Conservation (phyloP, 2,113 vertebrate genomes). For the Pedetes capensis region DNA sequence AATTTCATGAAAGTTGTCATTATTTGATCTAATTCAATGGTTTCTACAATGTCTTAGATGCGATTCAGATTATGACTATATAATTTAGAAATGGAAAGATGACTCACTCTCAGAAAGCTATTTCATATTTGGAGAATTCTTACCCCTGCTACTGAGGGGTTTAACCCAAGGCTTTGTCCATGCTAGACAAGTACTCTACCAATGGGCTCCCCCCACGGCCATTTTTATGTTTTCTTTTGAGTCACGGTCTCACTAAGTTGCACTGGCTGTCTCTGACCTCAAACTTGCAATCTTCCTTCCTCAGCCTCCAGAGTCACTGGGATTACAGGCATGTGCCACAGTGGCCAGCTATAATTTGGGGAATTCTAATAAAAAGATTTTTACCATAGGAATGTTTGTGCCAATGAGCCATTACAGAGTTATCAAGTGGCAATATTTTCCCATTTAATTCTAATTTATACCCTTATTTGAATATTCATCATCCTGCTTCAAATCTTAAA, state of each 20-base stretch:
- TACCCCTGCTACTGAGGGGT: too few relatives aligned
- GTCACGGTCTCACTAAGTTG: too few relatives aligned
- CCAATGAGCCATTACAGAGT: neutral
- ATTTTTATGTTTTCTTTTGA: too few relatives aligned
- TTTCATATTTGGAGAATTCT: neutral
- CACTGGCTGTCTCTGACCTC: too few relatives aligned
- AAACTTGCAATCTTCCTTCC: too few relatives aligned
- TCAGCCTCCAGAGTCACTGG: too few relatives aligned
- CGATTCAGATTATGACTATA: neutral
- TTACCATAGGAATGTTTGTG: neutral
- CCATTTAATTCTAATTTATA: slow-evolving; percentile 21
- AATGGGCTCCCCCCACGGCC: too few relatives aligned
- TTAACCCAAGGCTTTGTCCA: too few relatives aligned
- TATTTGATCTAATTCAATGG: neutral
- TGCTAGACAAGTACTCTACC: too few relatives aligned
- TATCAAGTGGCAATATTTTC: neutral
- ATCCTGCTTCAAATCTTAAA: neutral
- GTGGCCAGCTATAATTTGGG: too few relatives aligned
- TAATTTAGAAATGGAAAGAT: slow-evolving; percentile 33
- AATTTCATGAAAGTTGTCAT: neutral
- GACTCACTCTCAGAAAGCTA: neutral
- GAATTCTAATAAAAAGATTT: neutral
- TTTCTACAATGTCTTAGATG: neutral
- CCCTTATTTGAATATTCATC: neutral
- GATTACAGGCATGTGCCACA: too few relatives aligned